Evolutionary conservation across 2,797 vertebrate species (phyloP), one percentile per base, ranked within the genome.

Genomic region (Limosa lapponica): DNA sequence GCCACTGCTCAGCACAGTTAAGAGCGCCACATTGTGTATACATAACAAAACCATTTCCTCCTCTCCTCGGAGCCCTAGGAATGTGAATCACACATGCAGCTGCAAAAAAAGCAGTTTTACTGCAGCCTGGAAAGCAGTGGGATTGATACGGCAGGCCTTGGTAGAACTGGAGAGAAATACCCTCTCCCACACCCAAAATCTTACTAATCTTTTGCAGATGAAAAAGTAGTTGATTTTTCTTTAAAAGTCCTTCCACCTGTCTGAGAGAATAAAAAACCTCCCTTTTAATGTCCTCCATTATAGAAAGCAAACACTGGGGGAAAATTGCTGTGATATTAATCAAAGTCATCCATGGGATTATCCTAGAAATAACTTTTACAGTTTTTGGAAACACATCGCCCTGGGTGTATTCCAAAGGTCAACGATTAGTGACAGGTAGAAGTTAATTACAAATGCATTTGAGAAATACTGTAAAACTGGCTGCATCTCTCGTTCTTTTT

Each of bases 221-320:
- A 97, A 95, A 95, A 95, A 87, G 80, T 87, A 93, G 88, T 95
- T 93, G 88, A 65, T 95, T 97, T 97, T 95, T 92, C 94, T 93
- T 75, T 83, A 78, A 75, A 94, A 74, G 58, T 95, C 41, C 79
- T 89, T 96, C 80, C 89, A 91, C 79, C 83, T 94, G 74, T 82
- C 89, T 95, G 92, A 93, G 64, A 93, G 55, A 94, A 75, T 95
- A 75, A 91, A 95, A 94, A 10, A 14, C 10, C 13, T 54, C 4
- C 73, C 87, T 97, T 97, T 96, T 43, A 92, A 90, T 70, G 65
- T 71, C 86, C 61, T 96, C 91, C 52, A 13, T 86, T 90, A 89
- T 48, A 67, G 81, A 96, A 90, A 96, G 94, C 79, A 97, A 98
- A 95, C 57, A 52, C 44, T 73, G 32, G 67, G 19, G 82, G 32